Conservation (phyloP, 2,797 vertebrate species). For the Enteromius thamalakanensis region DNA sequence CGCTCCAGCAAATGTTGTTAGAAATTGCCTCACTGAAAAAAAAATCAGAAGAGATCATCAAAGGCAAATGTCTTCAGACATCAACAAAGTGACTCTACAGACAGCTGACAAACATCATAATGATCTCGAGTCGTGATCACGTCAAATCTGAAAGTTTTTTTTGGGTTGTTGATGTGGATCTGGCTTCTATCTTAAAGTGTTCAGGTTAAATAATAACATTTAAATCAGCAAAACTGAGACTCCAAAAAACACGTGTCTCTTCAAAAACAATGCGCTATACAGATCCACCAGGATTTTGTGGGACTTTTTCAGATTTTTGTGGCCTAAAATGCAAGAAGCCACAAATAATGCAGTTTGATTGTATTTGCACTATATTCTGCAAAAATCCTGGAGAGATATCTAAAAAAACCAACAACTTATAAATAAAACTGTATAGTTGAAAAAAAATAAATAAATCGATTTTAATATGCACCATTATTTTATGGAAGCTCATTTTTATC, state of each 20-base stretch:
- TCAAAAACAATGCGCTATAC: background rate
- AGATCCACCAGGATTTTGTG: background rate
- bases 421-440: background rate
- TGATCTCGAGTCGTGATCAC: background rate
- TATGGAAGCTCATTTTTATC: background rate
- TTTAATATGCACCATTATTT: background rate
- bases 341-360: background rate
- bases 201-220: background rate
- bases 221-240: background rate
- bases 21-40: background rate
- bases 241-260: background rate
- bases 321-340: background rate
- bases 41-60: conserved; percentile 3
- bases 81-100: background rate
- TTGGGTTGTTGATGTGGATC: background rate
- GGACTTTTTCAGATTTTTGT: background rate
- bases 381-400: background rate
- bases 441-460: background rate
- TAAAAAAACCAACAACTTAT: background rate
- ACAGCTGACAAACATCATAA: conserved; percentile 23
- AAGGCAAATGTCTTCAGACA: conserved; percentile 8
- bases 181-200: background rate
- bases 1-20: background rate
- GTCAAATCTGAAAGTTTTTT: background rate
- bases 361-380: background rate